phyloP scores from a whole-genome alignment of 2,113 vertebrate genomes.

The Austrofundulus limnaeus region DNA sequence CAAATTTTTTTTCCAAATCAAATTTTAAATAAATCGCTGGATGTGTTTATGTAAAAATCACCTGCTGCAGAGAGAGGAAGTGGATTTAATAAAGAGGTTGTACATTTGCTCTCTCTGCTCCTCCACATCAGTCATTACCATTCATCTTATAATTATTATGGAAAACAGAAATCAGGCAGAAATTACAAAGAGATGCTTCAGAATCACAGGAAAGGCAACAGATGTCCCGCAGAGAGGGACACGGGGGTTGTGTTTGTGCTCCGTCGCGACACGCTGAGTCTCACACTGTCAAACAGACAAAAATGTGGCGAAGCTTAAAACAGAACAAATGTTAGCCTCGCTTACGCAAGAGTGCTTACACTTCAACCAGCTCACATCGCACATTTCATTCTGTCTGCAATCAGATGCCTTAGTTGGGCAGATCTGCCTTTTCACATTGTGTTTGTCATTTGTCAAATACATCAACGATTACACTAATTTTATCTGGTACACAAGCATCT shows the following conservation, averaged over 20 bases:
- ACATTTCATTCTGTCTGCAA: slow-evolving; percentile 16
- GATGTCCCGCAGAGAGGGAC: slow-evolving; percentile 21
- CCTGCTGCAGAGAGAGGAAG: slow-evolving; percentile 28
- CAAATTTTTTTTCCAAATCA: slow-evolving; percentile 62
- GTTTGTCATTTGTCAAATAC: slow-evolving; percentile 36
- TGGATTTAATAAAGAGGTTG: slow-evolving; percentile 63
- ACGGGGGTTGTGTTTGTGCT: not conserved
- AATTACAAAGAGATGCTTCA: slow-evolving; percentile 28
- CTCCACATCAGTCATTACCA: too few species aligned
- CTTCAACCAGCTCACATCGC: not conserved
- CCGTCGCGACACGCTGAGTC: not conserved
- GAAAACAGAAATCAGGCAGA: not conserved
- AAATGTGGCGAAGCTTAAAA: slow-evolving; percentile 17
- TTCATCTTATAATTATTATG: not conserved
- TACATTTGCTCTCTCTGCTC: slow-evolving; percentile 52
- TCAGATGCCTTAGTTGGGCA: slow-evolving; percentile 27
- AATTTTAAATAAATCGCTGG: slow-evolving; percentile 83
- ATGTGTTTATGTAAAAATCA: too few species aligned
- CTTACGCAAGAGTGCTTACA: slow-evolving; percentile 6
- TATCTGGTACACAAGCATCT: slow-evolving; percentile 16
- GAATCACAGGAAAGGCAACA: slow-evolving; percentile 36
- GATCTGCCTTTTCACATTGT: slow-evolving; percentile 25
- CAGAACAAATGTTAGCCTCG: slow-evolving; percentile 3
- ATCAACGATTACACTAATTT: slow-evolving; percentile 36
- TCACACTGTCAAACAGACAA: slow-evolving; percentile 2